phyloP scores from a whole-genome alignment of 2,113 vertebrate species.

The Paradisaea rubra region DNA sequence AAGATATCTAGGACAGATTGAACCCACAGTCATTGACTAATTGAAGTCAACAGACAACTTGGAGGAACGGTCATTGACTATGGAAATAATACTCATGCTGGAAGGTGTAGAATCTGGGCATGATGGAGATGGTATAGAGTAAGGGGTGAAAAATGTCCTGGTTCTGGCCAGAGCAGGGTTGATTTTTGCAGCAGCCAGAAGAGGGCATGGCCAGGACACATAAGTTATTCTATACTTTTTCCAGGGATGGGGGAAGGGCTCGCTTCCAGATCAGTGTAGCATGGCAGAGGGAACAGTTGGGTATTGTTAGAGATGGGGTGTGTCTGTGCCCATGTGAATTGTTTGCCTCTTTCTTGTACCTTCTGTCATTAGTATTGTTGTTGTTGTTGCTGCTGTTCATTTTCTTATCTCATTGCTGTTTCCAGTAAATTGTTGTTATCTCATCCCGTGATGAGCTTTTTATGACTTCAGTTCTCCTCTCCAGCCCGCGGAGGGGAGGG shows the following conservation, averaged over 20 bases:
- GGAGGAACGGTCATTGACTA: background rate
- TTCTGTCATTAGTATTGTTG: background rate
- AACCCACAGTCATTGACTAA: background rate
- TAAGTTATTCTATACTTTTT: background rate
- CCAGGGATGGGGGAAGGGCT: background rate
- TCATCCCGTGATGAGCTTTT: background rate
- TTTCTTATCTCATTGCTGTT: background rate
- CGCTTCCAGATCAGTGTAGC: fast-evolving
- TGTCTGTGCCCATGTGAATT: background rate
- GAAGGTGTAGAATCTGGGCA: background rate
- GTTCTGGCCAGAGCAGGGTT: background rate
- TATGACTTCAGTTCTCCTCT: background rate
- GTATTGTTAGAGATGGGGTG: background rate
- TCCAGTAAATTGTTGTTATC: background rate
- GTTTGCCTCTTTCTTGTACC: background rate
- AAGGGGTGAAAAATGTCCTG: background rate
- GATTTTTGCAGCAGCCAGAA: background rate
- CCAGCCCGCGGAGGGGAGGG: fast-evolving
- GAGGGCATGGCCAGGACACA: background rate
- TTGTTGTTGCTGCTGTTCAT: background rate
- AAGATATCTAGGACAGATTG: background rate
- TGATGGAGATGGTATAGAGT: background rate
- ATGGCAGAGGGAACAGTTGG: background rate
- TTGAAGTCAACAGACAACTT: background rate
- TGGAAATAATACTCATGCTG: background rate